Evolutionary conservation across 2,113 vertebrate genomes (phyloP).

Genomic region (Heliornis fulica): DNA sequence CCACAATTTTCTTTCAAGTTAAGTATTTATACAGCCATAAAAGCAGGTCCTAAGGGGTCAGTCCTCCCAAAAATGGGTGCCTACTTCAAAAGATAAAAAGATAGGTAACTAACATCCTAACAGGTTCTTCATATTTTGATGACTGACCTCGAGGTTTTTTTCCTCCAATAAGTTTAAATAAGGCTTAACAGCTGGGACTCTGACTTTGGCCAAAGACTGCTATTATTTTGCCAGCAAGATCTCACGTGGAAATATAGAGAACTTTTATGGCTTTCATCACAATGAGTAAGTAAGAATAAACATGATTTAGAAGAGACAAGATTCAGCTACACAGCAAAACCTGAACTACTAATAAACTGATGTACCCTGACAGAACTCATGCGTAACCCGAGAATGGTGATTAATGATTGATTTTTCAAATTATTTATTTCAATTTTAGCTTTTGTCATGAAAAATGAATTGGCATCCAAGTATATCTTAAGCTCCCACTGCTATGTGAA

Average conservation of each 20-base stretch:
- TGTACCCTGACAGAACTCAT: background rate
- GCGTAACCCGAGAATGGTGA: background rate
- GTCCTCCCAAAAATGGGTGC: background rate
- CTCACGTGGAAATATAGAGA: background rate
- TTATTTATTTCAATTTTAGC: background rate
- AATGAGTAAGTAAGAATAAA: background rate
- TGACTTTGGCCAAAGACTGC: background rate
- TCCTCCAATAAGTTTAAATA: background rate
- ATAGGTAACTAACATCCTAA: background rate
- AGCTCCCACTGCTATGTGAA: background rate
- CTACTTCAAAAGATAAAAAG: background rate
- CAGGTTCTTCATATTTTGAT: background rate
- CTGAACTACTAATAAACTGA: background rate
- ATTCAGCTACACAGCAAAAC: background rate
- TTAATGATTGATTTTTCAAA: background rate
- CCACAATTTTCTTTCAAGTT: background rate
- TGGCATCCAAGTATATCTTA: background rate
- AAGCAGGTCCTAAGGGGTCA: background rate
- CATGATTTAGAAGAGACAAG: background rate
- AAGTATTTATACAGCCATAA: background rate
- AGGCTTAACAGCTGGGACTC: background rate
- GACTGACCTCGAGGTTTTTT: background rate
- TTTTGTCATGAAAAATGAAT: background rate
- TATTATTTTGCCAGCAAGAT: conserved; percentile 8
- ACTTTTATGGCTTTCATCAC: background rate